These are phyloP conservation scores for Tetranychus piercei DNA, from an alignment of 2,888 invertebrate genomes.

Conservation along the genomic window DNA sequence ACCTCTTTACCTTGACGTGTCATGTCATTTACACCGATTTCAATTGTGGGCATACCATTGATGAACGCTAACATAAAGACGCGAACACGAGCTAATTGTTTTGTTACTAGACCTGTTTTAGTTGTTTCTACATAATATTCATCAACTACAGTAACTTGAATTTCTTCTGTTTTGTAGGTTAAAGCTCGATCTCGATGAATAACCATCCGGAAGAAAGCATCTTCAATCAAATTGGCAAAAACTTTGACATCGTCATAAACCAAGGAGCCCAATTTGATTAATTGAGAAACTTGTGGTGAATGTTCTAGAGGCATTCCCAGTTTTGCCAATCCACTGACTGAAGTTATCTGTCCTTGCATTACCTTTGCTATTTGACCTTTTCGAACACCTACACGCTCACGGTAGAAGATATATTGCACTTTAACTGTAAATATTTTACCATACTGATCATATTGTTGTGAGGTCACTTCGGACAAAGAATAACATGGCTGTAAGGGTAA, in stretches of 20 bases:
- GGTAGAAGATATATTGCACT: conserved; percentile 90
- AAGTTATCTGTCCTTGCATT: conserved; percentile 57
- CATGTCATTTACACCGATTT: conserved; percentile 91
- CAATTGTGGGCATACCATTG: conserved; percentile 75
- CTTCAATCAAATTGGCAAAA: conserved; percentile 70
- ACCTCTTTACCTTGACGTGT: conserved; percentile 96
- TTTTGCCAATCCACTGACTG: conserved; percentile 18
- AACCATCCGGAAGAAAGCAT: conserved; percentile 64
- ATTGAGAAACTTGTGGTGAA: conserved; percentile 84
- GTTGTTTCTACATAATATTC: conserved; percentile 66
- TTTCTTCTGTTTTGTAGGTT: conserved; percentile 86
- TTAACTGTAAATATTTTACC: conserved; percentile 98
- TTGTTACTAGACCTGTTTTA: conserved; percentile 57
- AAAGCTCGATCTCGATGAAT: conserved; percentile 72
- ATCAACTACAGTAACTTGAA: conserved; percentile 79
- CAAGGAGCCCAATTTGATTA: conserved; percentile 84
- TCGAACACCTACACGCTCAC: conserved; percentile 71
- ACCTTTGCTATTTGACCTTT: conserved; percentile 45
- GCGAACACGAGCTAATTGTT: conserved; percentile 82
- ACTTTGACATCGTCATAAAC: conserved; percentile 71
- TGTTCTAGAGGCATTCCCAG: conserved; percentile 87
- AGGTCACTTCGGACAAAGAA: conserved; percentile 70
- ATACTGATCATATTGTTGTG: conserved; percentile 95
- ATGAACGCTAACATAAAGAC: conserved; percentile 90
- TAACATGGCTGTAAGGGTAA: conserved; percentile 82